These are phyloP conservation scores for Enteromius unitaeniatus DNA, from an alignment of 2,797 vertebrate genomes.

Conservation along the genomic window DNA sequence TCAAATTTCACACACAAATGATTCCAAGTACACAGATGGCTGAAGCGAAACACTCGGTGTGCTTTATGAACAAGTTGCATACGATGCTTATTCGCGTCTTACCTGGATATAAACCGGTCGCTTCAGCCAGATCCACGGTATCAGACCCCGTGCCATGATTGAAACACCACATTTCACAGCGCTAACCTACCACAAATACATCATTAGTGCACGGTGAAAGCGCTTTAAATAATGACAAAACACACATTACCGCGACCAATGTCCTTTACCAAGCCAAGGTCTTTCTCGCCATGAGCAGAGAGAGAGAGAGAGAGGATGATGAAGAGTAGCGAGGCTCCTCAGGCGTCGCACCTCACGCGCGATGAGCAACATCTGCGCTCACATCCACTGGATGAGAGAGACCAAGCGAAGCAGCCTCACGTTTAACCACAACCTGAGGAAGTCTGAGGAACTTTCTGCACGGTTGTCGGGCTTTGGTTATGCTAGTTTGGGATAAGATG, in stretches of 20 bases:
- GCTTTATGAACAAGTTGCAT: constrained; percentile 16
- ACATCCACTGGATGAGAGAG: constrained; percentile 14
- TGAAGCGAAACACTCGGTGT: not conserved
- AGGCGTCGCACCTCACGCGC: constrained; percentile 27
- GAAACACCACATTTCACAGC: constrained; percentile 83
- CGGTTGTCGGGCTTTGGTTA: not conserved
- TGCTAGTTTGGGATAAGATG: not conserved
- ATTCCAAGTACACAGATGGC: not conserved
- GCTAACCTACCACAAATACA: constrained; percentile 60
- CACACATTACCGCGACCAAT: not conserved
- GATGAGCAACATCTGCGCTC: constrained; percentile 32
- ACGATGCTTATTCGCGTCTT: constrained; percentile 66
- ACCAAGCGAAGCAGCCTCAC: not conserved
- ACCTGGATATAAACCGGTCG: constrained; percentile 87
- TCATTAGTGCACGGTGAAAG: not conserved
- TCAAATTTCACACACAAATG: not conserved
- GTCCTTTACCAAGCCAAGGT: constrained; percentile 41
- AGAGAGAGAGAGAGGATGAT: not conserved
- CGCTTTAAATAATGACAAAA: not conserved
- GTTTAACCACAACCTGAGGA: not conserved
- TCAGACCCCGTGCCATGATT: constrained; percentile 88
- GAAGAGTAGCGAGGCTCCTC: constrained; percentile 11
- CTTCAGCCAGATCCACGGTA: constrained; percentile 86
- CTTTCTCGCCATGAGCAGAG: constrained; percentile 28
- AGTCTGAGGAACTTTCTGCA: not conserved